These are phyloP conservation scores for Meloe dianella DNA, from an alignment of 2,888 invertebrate genomes.

Conservation along the genomic window DNA sequence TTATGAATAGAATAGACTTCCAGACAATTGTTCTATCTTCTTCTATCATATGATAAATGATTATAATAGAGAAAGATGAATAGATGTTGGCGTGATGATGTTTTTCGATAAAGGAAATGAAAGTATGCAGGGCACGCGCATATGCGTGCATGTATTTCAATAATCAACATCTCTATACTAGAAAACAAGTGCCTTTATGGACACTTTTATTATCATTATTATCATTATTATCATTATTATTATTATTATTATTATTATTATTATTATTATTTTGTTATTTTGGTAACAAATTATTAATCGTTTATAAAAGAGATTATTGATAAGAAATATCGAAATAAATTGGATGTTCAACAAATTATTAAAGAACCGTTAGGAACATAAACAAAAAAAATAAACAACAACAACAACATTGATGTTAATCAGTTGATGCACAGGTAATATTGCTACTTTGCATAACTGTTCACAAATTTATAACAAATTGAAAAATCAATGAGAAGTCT, in stretches of 20 bases:
- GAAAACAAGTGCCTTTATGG: constrained; percentile 22
- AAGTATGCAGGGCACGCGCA: constrained; percentile 34
- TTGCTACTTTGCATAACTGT: neutral
- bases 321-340: neutral
- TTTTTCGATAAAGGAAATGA: constrained; percentile 17
- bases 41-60: constrained; percentile 7
- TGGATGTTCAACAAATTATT: constrained; percentile 1
- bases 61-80: constrained; percentile 24
- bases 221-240: neutral
- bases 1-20: constrained; percentile 46
- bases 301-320: neutral
- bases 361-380: neutral
- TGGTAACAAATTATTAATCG: neutral
- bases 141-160: constrained; percentile 19
- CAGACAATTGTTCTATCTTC: constrained; percentile 35
- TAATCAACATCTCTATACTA: neutral
- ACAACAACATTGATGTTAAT: neutral
- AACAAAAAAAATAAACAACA: neutral
- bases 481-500: no score
- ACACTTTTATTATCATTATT: neutral
- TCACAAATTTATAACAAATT: neutral
- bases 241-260: neutral
- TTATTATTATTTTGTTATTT: neutral
- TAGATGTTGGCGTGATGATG: neutral
- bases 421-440: neutral